Conservation (phyloP, 2,888 invertebrate species). For the Kryphioiulus occultus region DNA sequence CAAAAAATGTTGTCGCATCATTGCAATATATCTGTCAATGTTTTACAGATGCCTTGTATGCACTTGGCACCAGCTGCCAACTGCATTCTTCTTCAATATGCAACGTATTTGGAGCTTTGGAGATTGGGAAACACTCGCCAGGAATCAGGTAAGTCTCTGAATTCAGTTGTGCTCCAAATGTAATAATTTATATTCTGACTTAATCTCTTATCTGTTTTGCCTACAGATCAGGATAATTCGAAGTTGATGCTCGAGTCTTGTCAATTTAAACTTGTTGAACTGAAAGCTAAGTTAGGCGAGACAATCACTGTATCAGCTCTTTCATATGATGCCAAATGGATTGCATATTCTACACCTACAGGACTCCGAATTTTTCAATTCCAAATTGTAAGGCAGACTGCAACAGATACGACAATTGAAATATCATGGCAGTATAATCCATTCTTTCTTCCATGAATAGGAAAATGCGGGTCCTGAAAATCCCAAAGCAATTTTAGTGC, state of each 20-base stretch:
- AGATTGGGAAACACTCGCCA: conserved; percentile 64
- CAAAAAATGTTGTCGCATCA: background rate
- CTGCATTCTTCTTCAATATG: conserved; percentile 62
- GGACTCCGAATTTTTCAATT: conserved; percentile 72
- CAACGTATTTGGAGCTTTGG: conserved; percentile 63
- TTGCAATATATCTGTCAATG: background rate
- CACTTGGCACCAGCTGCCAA: conserved; percentile 59
- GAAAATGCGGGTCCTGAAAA: conserved; percentile 31
- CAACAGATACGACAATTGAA: background rate
- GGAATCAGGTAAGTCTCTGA: conserved; percentile 37
- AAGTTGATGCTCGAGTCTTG: conserved; percentile 63
- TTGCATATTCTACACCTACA: conserved; percentile 77
- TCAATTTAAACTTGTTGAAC: conserved; percentile 74
- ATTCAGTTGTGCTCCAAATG: background rate
- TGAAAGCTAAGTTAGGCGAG: conserved; percentile 73
- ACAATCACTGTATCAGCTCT: conserved; percentile 75
- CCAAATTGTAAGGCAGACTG: conserved; percentile 19
- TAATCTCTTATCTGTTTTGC: background rate
- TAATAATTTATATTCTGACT: background rate
- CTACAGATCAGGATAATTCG: conserved; percentile 54
- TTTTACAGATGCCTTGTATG: conserved; percentile 57
- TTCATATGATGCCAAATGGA: conserved; percentile 74
- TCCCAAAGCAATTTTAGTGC: conserved; percentile 11
- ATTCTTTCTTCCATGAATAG: background rate
- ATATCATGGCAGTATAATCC: conserved; percentile 42